Evolutionary conservation across 2,113 vertebrate species (phyloP).

Genomic region (Bubo blakistoni): DNA sequence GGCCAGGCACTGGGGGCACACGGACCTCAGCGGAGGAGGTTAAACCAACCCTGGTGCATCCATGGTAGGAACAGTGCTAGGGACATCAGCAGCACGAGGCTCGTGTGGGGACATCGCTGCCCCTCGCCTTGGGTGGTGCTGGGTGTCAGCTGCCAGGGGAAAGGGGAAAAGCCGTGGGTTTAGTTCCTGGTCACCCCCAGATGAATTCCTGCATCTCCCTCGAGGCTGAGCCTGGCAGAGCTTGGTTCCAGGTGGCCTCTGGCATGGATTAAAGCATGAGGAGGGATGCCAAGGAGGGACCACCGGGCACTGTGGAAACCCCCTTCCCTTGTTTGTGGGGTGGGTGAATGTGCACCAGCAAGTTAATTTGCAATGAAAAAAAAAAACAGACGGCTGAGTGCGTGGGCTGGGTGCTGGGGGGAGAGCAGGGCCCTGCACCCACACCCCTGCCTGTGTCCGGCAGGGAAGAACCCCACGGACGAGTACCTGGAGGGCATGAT

Average conservation of each 20-base stretch:
- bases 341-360: not conserved
- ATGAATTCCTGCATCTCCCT: not conserved
- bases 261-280: rapidly evolving
- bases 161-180: rapidly evolving
- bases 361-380: not conserved
- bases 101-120: not conserved
- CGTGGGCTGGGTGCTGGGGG: not conserved
- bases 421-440: not conserved
- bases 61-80: not conserved
- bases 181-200: not conserved
- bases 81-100: not conserved
- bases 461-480: slow-evolving; percentile 97
- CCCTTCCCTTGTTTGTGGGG: rapidly evolving
- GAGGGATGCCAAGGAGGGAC: not conserved
- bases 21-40: not conserved
- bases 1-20: rapidly evolving
- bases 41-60: not conserved
- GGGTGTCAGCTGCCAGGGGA: not conserved
- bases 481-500: slow-evolving; percentile 99
- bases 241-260: not conserved
- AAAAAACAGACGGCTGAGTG: too few relatives aligned
- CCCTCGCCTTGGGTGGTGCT: rapidly evolving
- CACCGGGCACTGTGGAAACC: not conserved
- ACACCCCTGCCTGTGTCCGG: not conserved
- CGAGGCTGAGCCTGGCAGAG: not conserved